Conservation (phyloP, 1,140 invertebrate species). For the Ectropis grisescens region DNA sequence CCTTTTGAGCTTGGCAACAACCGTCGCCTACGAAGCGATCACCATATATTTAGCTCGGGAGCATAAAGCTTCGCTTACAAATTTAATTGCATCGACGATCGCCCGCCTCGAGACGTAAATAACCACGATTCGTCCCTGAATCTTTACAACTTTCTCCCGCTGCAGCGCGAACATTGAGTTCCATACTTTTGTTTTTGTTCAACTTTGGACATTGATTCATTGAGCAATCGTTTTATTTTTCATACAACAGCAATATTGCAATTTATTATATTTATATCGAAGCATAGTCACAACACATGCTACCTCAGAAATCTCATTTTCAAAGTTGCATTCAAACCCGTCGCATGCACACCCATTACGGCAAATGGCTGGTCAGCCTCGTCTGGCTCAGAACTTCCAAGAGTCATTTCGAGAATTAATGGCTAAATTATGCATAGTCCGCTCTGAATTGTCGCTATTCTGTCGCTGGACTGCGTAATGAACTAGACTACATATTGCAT, state of each 20-base stretch:
- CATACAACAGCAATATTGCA: not conserved
- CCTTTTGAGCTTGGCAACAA: constrained; percentile 29
- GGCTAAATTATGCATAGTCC: constrained; percentile 59
- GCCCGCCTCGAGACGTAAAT: constrained; percentile 59
- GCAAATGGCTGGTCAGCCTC: constrained; percentile 29
- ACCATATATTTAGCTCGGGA: constrained; percentile 50
- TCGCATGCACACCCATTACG: constrained; percentile 33
- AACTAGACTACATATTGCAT: constrained; percentile 24
- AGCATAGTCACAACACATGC: not conserved
- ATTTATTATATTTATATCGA: not conserved
- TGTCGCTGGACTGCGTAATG: constrained; percentile 43
- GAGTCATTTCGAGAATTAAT: constrained; percentile 62
- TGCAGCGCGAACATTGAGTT: constrained; percentile 15
- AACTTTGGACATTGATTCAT: not conserved
- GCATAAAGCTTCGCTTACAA: constrained; percentile 61
- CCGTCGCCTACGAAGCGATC: too few relatives aligned
- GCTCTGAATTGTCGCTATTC: constrained; percentile 44
- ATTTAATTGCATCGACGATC: constrained; percentile 67
- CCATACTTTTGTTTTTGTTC: constrained; percentile 16
- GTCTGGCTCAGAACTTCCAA: constrained; percentile 50
- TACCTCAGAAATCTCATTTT: constrained; percentile 6
- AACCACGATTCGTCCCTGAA: constrained; percentile 57
- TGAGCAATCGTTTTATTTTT: too few relatives aligned
- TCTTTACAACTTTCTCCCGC: constrained; percentile 57
- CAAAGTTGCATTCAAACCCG: constrained; percentile 35